Evolutionary conservation across 1,140 invertebrate genomes (phyloP).

Genomic region (Chlorops oryzae): DNA sequence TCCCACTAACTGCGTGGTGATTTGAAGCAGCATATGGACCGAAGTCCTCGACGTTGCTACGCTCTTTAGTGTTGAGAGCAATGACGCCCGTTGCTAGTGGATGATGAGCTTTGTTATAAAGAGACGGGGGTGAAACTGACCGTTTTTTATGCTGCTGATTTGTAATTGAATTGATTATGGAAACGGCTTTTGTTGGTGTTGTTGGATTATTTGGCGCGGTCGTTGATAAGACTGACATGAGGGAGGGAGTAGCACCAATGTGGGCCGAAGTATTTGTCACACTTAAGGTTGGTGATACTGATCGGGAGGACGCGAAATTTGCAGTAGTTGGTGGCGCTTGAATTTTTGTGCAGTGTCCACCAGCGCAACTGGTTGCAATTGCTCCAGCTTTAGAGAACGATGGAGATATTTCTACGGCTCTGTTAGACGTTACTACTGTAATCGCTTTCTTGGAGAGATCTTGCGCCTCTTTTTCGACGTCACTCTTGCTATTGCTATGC

Average conservation of each 20-base stretch:
- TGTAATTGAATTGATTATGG: too few relatives aligned
- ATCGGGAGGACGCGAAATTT: too few relatives aligned
- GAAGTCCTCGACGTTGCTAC: slow-evolving; percentile 16
- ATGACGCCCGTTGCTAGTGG: slow-evolving; percentile 25
- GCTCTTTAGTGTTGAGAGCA: slow-evolving; percentile 23
- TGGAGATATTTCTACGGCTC: too few relatives aligned
- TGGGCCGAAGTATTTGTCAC: too few relatives aligned
- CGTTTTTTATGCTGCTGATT: slow-evolving; percentile 22
- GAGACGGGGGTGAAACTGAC: slow-evolving; percentile 38
- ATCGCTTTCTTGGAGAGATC: slow-evolving; percentile 37
- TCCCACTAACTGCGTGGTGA: too few relatives aligned
- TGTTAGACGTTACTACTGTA: too few relatives aligned
- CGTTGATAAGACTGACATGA: too few relatives aligned
- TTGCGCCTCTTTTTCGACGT: slow-evolving; percentile 35
- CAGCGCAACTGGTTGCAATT: not conserved
- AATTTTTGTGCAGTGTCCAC: slow-evolving; percentile 16
- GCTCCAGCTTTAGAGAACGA: too few relatives aligned
- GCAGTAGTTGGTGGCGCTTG: slow-evolving; percentile 30
- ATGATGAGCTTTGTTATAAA: slow-evolving; percentile 44
- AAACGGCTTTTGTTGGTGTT: slow-evolving; percentile 18
- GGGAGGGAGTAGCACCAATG: too few relatives aligned
- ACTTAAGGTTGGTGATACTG: too few relatives aligned
- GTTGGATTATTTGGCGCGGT: too few relatives aligned
- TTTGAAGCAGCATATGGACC: slow-evolving; percentile 8
- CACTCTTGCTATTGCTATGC: slow-evolving; percentile 5